phyloP scores from a whole-genome alignment of 2,797 vertebrate species.

The Centropyge bicolor region DNA sequence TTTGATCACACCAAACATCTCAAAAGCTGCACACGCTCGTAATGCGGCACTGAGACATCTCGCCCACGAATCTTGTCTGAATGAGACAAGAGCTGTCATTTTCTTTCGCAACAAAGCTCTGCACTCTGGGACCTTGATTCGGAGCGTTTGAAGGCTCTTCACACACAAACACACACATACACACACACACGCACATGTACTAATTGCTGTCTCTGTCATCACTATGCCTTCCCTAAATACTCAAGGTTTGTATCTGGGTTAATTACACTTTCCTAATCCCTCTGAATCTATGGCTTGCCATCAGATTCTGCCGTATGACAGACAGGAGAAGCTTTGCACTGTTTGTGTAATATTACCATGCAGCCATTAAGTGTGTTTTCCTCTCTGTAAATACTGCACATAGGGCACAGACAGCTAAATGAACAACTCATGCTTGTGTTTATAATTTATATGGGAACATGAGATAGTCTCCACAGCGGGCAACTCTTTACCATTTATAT shows the following conservation, averaged over 20 bases:
- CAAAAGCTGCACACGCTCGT: constrained; percentile 48
- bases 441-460: neutral
- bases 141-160: constrained; percentile 48
- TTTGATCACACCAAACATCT: constrained; percentile 67
- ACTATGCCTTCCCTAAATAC: constrained; percentile 58
- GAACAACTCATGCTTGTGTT: neutral
- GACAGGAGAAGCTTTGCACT: constrained; percentile 36
- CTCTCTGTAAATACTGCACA: constrained; percentile 2
- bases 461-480: constrained; percentile 6
- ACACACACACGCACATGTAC: neutral
- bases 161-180: constrained; percentile 28
- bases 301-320: constrained; percentile 35
- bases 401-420: neutral
- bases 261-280: constrained; percentile 68
- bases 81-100: constrained; percentile 72
- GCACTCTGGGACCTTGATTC: constrained; percentile 58
- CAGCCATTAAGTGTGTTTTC: constrained; percentile 7
- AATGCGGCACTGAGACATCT: constrained; percentile 56
- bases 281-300: constrained; percentile 28
- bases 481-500: neutral
- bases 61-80: constrained; percentile 67
- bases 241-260: constrained; percentile 70
- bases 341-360: constrained; percentile 30
- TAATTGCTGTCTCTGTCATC: constrained; percentile 69
- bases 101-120: constrained; percentile 57